A percentile compares a stretch with the other conserved stretches of the same genome.
Conservation (phyloP, 2,113 vertebrate species). For the Brachirus orientalis region DNA sequence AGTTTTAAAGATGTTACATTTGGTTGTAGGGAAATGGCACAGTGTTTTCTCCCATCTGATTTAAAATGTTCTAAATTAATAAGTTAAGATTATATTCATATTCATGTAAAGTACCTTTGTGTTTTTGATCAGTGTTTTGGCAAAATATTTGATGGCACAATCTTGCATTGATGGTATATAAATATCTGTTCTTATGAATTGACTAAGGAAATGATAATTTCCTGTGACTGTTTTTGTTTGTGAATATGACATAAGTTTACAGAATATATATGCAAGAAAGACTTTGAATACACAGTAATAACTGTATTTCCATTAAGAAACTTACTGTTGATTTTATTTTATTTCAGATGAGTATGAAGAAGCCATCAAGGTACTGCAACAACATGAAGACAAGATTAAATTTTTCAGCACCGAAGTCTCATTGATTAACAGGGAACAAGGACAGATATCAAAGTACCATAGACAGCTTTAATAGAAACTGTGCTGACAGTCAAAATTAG, state of each 20-base stretch:
- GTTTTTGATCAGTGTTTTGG: too few relatives aligned
- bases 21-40: neutral
- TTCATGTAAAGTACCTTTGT: too few relatives aligned
- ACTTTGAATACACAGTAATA: too few relatives aligned
- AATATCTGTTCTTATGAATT: too few relatives aligned
- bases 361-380: slow-evolving; percentile 90
- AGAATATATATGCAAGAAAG: too few relatives aligned
- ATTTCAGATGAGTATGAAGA: slow-evolving; percentile 95
- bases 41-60: neutral
- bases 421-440: neutral
- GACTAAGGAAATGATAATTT: too few relatives aligned
- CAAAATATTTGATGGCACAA: too few relatives aligned
- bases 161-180: too few relatives aligned
- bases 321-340: slow-evolving; percentile 33
- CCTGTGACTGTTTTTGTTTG: too few relatives aligned
- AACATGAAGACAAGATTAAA: neutral
- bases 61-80: neutral
- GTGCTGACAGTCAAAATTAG: neutral
- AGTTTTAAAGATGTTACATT: neutral
- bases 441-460: neutral
- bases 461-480: neutral
- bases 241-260: too few relatives aligned
- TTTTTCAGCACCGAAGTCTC: neutral
- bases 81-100: too few relatives aligned
- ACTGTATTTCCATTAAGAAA: neutral